phyloP scores from a whole-genome alignment of 2,797 vertebrate genomes.

The Galaxias olidus region DNA sequence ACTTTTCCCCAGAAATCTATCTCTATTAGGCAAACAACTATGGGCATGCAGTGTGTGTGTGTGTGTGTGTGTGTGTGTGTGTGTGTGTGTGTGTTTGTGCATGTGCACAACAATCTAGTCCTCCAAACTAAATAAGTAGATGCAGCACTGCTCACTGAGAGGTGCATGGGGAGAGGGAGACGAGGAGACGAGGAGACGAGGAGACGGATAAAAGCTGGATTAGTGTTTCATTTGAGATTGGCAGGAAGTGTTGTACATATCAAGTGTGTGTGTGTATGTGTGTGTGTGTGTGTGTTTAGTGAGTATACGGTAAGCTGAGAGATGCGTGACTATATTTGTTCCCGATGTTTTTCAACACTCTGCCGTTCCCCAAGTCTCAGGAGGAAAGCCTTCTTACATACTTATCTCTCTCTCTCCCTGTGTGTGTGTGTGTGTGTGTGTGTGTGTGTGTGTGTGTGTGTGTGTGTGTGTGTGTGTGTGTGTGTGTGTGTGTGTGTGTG shows the following conservation, averaged over 20 bases:
- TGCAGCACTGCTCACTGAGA: too few species aligned
- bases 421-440: slow-evolving; percentile 28
- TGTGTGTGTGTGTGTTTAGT: slow-evolving; percentile 34
- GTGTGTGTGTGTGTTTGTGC: too few species aligned
- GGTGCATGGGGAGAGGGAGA: neutral
- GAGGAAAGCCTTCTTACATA: slow-evolving; percentile 49
- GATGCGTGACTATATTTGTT: slow-evolving; percentile 56
- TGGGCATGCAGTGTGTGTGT: too few species aligned
- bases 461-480: slow-evolving; percentile 16
- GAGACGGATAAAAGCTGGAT: slow-evolving; percentile 67
- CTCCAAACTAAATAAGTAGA: too few species aligned
- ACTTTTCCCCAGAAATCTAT: too few species aligned
- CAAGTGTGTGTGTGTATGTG: too few species aligned
- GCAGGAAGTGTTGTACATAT: slow-evolving; percentile 31
- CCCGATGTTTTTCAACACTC: slow-evolving; percentile 39
- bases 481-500: slow-evolving; percentile 26
- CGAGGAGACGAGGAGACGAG: slow-evolving; percentile 56
- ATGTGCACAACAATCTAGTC: too few species aligned
- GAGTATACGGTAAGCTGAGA: slow-evolving; percentile 49
- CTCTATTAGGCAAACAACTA: too few species aligned
- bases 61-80: too few species aligned
- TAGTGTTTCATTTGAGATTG: slow-evolving; percentile 62
- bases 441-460: slow-evolving; percentile 10
- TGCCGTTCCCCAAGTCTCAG: slow-evolving; percentile 49
- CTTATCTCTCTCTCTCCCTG: slow-evolving; percentile 31